Percentiles rank a stretch among this genome's conserved stretches.
Conservation (phyloP, 2,113 vertebrate genomes). For the Corythornis cristatus region DNA sequence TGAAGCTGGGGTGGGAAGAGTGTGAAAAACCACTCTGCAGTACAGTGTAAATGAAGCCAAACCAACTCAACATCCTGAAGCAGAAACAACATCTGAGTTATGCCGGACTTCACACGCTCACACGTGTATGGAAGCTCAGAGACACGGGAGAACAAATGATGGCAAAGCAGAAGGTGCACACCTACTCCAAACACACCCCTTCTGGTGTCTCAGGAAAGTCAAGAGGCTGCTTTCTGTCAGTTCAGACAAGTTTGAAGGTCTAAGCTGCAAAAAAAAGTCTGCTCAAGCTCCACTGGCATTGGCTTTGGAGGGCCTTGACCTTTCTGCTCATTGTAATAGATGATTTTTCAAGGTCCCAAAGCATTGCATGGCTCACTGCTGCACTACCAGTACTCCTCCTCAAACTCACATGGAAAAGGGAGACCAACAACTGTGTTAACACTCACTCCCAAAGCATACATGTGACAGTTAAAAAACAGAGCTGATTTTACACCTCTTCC, state of each 20-base stretch:
- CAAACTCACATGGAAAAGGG: neutral
- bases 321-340: neutral
- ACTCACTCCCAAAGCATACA: neutral
- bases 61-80: neutral
- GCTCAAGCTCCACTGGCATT: neutral
- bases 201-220: neutral
- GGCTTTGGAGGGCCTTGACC: neutral
- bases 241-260: neutral
- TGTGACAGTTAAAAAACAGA: neutral
- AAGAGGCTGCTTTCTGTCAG: neutral
- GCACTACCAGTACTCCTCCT: neutral
- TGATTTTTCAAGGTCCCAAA: neutral
- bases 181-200: neutral
- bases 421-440: neutral
- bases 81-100: neutral
- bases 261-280: neutral
- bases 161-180: conserved; percentile 42
- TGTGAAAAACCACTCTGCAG: neutral
- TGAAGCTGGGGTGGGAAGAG: neutral
- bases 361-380: neutral
- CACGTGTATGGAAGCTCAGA: neutral
- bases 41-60: neutral
- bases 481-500: neutral
- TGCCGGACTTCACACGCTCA: neutral
- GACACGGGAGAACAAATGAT: conserved; percentile 1